phyloP scores from a whole-genome alignment of 1,140 invertebrate genomes.

The Anoplophora glabripennis region DNA sequence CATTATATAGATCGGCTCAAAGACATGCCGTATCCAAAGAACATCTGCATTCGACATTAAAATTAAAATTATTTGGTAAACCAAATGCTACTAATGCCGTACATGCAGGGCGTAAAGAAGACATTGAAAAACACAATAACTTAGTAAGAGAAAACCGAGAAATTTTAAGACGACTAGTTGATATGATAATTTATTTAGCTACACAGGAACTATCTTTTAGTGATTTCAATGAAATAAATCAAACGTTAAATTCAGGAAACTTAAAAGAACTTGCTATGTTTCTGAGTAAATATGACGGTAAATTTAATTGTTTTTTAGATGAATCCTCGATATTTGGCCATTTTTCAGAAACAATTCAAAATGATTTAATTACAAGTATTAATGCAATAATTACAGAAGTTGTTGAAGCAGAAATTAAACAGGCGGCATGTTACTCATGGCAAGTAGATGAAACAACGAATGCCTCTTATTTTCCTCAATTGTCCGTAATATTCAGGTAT shows the following conservation, averaged over 20 bases:
- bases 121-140: neutral
- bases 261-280: conserved; percentile 4
- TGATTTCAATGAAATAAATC: neutral
- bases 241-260: conserved; percentile 1
- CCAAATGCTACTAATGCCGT: neutral
- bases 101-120: neutral
- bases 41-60: conserved; percentile 7
- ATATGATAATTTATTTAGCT: neutral
- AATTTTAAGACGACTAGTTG: neutral
- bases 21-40: conserved; percentile 8
- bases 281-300: neutral
- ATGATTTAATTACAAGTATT: conserved; percentile 1
- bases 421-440: conserved; percentile 55
- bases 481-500: conserved; percentile 38
- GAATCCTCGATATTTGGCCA: neutral
- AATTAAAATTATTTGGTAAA: conserved; percentile 1
- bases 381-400: neutral
- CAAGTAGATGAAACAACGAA: conserved; percentile 40
- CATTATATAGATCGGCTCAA: neutral
- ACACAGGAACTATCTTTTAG: conserved; percentile 1
- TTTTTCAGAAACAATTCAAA: conserved; percentile 1
- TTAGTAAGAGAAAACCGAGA: conserved; percentile 2
- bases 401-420: neutral
- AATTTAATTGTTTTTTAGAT: conserved; percentile 1
- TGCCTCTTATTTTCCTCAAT: conserved; percentile 33